Conservation (phyloP, 2,888 invertebrate genomes). For the Cephus spinipes region DNA sequence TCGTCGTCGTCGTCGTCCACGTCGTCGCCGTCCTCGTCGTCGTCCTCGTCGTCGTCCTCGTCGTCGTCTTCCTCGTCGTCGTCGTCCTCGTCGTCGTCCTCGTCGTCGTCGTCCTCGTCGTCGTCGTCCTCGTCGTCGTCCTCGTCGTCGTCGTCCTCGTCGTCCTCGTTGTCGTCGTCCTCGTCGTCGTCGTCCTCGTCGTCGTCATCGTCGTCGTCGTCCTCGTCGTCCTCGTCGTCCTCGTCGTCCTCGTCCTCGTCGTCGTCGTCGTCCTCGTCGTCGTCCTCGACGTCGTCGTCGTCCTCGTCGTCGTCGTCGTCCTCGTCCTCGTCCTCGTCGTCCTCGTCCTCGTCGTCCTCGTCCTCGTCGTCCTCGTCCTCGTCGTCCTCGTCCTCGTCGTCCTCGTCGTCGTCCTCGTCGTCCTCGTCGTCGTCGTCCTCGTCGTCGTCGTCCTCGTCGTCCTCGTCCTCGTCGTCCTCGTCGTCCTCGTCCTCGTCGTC, state of each 20-base stretch:
- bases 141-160: too few relatives aligned
- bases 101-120: constrained; percentile 1
- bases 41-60: too few relatives aligned
- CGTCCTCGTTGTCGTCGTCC: too few relatives aligned
- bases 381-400: not conserved
- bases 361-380: not conserved
- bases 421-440: not conserved
- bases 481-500: constrained; percentile 1
- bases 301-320: constrained; percentile 1
- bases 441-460: not conserved
- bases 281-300: not conserved
- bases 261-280: not conserved
- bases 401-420: not conserved
- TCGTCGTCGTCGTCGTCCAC: too few relatives aligned
- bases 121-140: not conserved
- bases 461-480: constrained; percentile 3
- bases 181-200: constrained; percentile 6
- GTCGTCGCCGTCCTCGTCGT: too few relatives aligned
- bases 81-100: not conserved
- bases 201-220: not conserved
- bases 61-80: too few relatives aligned
- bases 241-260: not conserved
- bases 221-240: not conserved
- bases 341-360: constrained; percentile 1
- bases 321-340: constrained; percentile 1